Conservation (phyloP, 2,113 vertebrate species). For the Riparia riparia region DNA sequence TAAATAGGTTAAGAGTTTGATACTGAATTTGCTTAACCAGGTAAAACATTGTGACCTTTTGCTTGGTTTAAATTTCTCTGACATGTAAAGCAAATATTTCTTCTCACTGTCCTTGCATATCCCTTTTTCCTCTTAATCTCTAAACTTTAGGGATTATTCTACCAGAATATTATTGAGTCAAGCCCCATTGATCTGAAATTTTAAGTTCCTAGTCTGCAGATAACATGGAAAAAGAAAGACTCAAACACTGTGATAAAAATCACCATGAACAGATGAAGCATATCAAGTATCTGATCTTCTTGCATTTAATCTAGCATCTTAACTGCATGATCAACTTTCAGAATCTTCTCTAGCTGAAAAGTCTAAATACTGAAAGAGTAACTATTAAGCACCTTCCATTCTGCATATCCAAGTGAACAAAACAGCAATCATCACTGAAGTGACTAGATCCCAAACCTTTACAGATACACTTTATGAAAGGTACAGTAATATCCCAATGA, state of each 20-base stretch:
- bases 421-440: not conserved
- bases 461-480: rapidly evolving
- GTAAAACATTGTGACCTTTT: not conserved
- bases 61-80: not conserved
- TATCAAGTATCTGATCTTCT: not conserved
- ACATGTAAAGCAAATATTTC: not conserved
- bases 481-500: not conserved
- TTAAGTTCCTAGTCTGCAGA: not conserved
- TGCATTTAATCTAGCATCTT: not conserved
- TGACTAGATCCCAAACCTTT: not conserved
- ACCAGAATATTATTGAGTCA: not conserved
- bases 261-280: not conserved
- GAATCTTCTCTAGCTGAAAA: not conserved
- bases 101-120: not conserved
- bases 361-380: not conserved
- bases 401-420: not conserved
- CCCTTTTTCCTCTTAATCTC: not conserved
- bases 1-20: not conserved
- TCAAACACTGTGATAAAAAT: not conserved
- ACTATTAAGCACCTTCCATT: not conserved
- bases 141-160: not conserved
- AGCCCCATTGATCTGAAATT: not conserved
- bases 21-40: not conserved
- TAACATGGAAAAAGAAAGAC: not conserved
- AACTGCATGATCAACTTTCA: not conserved